phyloP scores from a whole-genome alignment of 2,113 vertebrate genomes.

The Phaetusa simplex region DNA sequence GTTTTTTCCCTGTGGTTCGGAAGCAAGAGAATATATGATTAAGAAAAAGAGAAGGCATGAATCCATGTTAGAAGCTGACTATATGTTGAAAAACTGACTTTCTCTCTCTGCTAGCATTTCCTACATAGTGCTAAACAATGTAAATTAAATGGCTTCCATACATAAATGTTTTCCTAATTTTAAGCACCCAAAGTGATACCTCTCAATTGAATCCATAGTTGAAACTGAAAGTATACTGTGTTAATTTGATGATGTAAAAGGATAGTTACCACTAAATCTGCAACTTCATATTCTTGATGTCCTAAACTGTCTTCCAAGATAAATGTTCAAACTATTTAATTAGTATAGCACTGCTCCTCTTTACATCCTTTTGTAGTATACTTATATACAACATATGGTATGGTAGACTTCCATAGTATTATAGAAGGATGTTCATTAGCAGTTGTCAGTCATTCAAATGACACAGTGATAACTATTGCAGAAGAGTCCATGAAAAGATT shows the following conservation, averaged over 20 bases:
- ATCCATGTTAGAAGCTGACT: not conserved
- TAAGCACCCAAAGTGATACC: not conserved
- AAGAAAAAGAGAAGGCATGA: not conserved
- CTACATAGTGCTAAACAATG: not conserved
- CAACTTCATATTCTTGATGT: not conserved
- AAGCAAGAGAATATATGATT: not conserved
- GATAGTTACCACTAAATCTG: not conserved
- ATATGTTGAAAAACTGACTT: not conserved
- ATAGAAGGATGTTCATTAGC: not conserved
- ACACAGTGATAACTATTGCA: not conserved
- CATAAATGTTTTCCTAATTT: not conserved
- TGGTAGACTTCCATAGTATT: not conserved
- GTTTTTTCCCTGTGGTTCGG: not conserved
- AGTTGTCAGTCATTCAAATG: not conserved
- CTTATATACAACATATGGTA: not conserved
- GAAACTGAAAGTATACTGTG: not conserved
- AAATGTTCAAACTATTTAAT: not conserved
- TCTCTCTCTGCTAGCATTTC: not conserved
- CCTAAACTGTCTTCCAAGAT: not conserved
- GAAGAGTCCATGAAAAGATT: not conserved
- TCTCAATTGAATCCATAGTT: not conserved
- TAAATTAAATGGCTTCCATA: not conserved
- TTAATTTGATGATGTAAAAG: not conserved
- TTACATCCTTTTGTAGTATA: not conserved
- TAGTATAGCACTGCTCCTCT: not conserved